These are phyloP conservation scores for Anastrepha ludens DNA, from an alignment of 1,140 invertebrate species.

Conservation along the genomic window DNA sequence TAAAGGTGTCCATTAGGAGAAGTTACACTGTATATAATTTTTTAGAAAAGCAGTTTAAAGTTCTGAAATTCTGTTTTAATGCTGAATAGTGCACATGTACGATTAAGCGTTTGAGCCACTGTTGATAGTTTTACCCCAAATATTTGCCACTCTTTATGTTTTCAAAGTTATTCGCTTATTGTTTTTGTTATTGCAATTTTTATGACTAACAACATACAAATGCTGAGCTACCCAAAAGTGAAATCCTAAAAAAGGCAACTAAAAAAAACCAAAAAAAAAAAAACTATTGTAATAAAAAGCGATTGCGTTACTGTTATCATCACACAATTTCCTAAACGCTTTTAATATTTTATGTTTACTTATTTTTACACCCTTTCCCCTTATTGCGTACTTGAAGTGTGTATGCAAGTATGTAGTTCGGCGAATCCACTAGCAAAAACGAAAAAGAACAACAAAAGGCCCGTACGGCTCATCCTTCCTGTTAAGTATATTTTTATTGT, in stretches of 20 bases:
- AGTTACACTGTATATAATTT: too few species aligned
- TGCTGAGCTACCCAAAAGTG: background rate
- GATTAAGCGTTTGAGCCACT: too few species aligned
- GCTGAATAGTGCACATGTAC: too few species aligned
- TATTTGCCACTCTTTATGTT: too few species aligned
- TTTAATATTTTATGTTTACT: slow-evolving; percentile 50
- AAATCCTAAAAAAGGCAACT: background rate
- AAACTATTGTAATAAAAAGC: background rate
- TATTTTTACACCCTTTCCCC: background rate
- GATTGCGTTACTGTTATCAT: slow-evolving; percentile 26
- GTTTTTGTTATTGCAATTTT: slow-evolving; percentile 23
- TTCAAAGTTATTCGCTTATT: background rate
- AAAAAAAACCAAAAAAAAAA: background rate
- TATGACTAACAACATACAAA: slow-evolving; percentile 12
- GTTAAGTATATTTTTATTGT: slow-evolving; percentile 51
- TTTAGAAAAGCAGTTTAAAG: too few species aligned
- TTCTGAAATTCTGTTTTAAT: too few species aligned
- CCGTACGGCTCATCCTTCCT: background rate
- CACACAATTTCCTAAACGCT: slow-evolving; percentile 50
- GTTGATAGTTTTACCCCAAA: too few species aligned
- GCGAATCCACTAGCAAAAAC: background rate
- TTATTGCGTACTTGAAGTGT: background rate
- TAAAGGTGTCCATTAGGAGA: too few species aligned
- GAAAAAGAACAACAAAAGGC: too few species aligned
- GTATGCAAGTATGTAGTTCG: background rate